These are phyloP conservation scores for Thereva nobilitata DNA, from an alignment of 2,888 invertebrate species.

Conservation along the genomic window DNA sequence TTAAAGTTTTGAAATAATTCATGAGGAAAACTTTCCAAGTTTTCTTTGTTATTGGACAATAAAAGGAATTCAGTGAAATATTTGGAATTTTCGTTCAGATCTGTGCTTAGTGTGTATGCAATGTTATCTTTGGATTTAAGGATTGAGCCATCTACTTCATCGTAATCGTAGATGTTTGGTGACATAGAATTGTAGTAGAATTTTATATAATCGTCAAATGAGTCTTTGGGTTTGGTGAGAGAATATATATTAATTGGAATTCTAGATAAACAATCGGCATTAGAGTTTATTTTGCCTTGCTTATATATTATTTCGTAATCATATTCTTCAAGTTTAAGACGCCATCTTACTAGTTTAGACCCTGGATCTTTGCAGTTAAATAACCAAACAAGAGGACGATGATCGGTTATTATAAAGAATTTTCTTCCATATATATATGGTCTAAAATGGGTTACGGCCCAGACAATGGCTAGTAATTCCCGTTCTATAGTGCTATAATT, in stretches of 20 bases:
- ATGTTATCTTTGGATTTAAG: constrained; percentile 2
- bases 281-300: constrained; percentile 9
- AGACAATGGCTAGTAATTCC: no score
- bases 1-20: constrained; percentile 35
- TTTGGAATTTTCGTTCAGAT: constrained; percentile 13
- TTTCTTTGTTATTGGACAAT: constrained; percentile 6
- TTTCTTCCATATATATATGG: constrained; percentile 4
- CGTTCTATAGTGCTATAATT: no score
- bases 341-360: no score
- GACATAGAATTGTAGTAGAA: not conserved
- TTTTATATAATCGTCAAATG: constrained; percentile 12
- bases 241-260: no score
- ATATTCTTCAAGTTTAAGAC: no score
- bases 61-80: not conserved
- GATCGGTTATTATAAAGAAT: no score
- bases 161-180: not conserved
- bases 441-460: no score
- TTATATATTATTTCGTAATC: no score
- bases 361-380: no score
- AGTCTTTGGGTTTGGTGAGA: no score
- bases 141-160: not conserved
- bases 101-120: constrained; percentile 20
- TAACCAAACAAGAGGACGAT: no score
- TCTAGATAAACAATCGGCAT: constrained; percentile 27
- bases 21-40: constrained; percentile 15